phyloP scores from a whole-genome alignment of 2,888 invertebrate species.

The Microdon myrmicae region DNA sequence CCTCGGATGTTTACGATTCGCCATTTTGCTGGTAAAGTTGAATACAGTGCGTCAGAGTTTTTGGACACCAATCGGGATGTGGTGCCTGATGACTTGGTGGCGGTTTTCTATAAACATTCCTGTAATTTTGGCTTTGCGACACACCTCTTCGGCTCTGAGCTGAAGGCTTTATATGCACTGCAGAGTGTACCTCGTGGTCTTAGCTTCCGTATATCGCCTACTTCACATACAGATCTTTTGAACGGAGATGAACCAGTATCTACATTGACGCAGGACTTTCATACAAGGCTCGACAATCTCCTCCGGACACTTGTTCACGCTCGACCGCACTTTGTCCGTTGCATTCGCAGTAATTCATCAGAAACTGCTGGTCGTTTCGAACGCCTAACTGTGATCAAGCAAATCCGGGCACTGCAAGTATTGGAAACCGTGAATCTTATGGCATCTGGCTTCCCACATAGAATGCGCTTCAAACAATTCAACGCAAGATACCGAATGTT shows the following conservation, averaged over 20 bases:
- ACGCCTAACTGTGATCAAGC: conserved; percentile 82
- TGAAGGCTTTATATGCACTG: conserved; percentile 82
- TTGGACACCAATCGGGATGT: conserved; percentile 92
- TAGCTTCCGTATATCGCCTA: conserved; percentile 89
- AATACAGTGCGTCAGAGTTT: conserved; percentile 90
- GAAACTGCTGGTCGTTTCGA: conserved; percentile 88
- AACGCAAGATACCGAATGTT: conserved; percentile 85
- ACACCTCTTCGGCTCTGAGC: conserved; percentile 92
- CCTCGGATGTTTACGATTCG: conserved; percentile 88
- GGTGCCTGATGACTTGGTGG: conserved; percentile 90
- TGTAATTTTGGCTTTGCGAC: conserved; percentile 98
- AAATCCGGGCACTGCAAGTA: conserved; percentile 90
- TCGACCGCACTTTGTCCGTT: conserved; percentile 93
- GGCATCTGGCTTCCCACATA: conserved; percentile 94
- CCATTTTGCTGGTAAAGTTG: conserved; percentile 87
- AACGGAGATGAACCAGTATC: conserved; percentile 88
- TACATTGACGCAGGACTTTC: conserved; percentile 94
- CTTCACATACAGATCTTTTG: conserved; percentile 83
- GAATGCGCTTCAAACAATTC: conserved; percentile 94
- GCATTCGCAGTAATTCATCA: conserved; percentile 86
- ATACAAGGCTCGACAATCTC: conserved; percentile 91
- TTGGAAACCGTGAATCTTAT: conserved; percentile 94
- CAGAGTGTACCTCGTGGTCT: conserved; percentile 81
- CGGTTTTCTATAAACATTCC: conserved; percentile 89
- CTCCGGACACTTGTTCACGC: conserved; percentile 91